Base-by-base conservation (phyloP, 2,113 vertebrate genomes). In the Hemibagrus wyckioides region DNA sequence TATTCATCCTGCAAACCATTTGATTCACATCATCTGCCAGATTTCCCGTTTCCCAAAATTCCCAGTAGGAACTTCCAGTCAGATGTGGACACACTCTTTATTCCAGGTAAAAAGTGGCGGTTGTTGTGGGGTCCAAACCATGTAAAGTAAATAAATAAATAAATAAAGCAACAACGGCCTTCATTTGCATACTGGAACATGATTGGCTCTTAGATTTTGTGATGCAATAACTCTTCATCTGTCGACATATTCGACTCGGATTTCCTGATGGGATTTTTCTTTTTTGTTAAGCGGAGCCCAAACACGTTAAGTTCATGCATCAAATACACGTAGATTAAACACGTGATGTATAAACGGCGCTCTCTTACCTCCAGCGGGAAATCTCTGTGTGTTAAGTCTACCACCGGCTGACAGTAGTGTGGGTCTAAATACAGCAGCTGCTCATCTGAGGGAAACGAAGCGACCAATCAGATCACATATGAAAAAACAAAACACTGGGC, bases 361-460 rank as follows among this genome's bases (percentile, higher is more conserved):
- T 41, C 6, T 5, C 94, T 82, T 80, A 97, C 97, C 96, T 98
- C 97, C 57, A 97, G 90, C 44, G 96, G 94, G 84, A 97, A 97
- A 91, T 95, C 89, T 28, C 88, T 91, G 91, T 95, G 95, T 57
- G 95, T 93, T 89, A 96, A 94, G 30, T 98, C 96, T 69, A 97
- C 95, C 23, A 95, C 93, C 6, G 95, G 92, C 94, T 98, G 97
- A 93, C 97, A 97, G 94, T 97, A 97, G 93, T 99, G 97, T 57
- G 97, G 97, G 88, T 99, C 97, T 93, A 99, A 94, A 93, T 97
- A 98, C 41, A 98, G 94, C 81, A 98, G 94, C 91, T 96, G 96
- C 85, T 98, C 97, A 65, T 98, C 97, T 99, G 91, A 25, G 39
- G 90, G 9, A 88, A 39, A 91, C 80, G 59, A 73, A 83, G 6